These are phyloP conservation scores for Danio rerio DNA, from an alignment of 2,113 vertebrate species.

Conservation along the genomic window DNA sequence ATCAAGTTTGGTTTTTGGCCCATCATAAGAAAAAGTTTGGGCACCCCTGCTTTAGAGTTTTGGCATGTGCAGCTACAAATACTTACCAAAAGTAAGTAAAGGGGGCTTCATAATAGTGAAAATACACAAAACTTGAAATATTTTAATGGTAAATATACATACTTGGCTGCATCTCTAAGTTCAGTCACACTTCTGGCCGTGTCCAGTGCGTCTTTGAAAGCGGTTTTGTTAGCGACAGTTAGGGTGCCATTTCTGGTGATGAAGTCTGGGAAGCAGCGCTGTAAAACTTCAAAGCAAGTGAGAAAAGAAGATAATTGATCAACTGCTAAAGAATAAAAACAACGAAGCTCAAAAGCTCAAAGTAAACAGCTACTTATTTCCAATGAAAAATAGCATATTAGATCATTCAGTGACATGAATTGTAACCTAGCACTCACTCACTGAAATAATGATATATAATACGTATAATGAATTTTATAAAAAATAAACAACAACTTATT, in stretches of 20 bases:
- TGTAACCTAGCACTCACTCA: background rate
- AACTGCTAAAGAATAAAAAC: background rate
- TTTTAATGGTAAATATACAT: slow-evolving; percentile 58
- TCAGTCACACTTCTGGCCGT: slow-evolving; percentile 79
- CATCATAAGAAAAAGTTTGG: no score
- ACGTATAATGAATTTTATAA: no score
- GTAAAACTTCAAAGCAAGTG: slow-evolving; percentile 78
- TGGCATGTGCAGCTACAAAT: no score
- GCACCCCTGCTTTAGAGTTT: no score
- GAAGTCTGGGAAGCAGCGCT: slow-evolving; percentile 90
- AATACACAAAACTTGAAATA: no score
- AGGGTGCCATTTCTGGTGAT: slow-evolving; percentile 81
- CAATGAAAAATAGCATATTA: background rate
- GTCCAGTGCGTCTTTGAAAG: slow-evolving; percentile 83
- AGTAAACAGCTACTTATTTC: slow-evolving; percentile 10
- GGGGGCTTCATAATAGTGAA: no score
- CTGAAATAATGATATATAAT: background rate
- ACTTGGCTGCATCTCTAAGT: slow-evolving; percentile 85
- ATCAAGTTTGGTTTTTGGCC: no score
- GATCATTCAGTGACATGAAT: background rate
- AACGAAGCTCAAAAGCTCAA: background rate
- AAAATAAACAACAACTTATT: no score
- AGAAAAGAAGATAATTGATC: background rate
- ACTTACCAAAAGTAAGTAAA: no score
- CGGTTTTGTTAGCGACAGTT: slow-evolving; percentile 79